These are phyloP conservation scores for Benthochromis sp. DNA, from an alignment of 2,113 vertebrate species.

Conservation along the genomic window DNA sequence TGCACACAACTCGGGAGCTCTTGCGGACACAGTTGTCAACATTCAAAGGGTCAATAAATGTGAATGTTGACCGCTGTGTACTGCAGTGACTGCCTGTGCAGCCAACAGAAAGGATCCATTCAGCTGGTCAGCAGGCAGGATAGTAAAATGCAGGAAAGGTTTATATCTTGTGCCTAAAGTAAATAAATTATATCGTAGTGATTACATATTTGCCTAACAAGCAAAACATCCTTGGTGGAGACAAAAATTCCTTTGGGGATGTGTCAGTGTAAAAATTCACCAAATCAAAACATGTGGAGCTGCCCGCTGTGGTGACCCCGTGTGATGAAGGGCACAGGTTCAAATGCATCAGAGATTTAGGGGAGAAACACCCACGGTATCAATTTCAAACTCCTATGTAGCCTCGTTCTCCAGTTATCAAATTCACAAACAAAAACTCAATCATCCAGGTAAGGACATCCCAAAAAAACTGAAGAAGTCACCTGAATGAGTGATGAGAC, in stretches of 20 bases:
- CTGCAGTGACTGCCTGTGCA: not conserved
- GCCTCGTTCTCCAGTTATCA: not conserved
- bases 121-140: not conserved
- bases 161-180: not conserved
- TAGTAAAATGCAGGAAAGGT: not conserved
- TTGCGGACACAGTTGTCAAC: not conserved
- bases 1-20: not conserved
- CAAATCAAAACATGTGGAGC: accelerated
- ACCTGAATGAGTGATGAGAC: not conserved
- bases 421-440: not conserved
- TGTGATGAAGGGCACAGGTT: not conserved
- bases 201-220: not conserved
- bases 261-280: not conserved
- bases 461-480: accelerated
- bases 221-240: not conserved
- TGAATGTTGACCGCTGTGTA: not conserved
- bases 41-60: not conserved
- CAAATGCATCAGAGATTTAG: not conserved
- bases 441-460: not conserved
- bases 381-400: not conserved
- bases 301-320: not conserved
- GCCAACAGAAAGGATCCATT: not conserved
- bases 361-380: not conserved
- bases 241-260: not conserved
- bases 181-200: not conserved